Conservation (phyloP, 2,113 vertebrate species). For the Myxocyprinus asiaticus region DNA sequence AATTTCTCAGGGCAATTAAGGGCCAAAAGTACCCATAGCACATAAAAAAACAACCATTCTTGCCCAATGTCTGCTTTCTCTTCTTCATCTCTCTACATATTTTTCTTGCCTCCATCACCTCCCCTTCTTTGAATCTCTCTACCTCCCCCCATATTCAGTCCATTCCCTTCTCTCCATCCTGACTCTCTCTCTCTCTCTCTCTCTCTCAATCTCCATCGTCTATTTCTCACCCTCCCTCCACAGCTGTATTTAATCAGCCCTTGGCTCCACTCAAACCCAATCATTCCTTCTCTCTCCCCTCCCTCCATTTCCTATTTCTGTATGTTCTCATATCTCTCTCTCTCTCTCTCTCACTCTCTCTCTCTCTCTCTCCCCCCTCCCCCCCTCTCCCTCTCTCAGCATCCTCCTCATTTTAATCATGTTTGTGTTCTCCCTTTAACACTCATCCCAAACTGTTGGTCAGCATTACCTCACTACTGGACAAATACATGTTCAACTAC, state of each 20-base stretch:
- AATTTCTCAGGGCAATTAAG: too few relatives aligned
- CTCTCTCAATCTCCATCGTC: not conserved
- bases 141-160: slow-evolving; percentile 17
- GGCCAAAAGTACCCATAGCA: too few relatives aligned
- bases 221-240: slow-evolving; percentile 25
- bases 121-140: slow-evolving; percentile 28
- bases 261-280: slow-evolving; percentile 41
- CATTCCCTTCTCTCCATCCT: slow-evolving; percentile 14
- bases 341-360: slow-evolving; percentile 6
- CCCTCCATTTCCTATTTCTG: slow-evolving; percentile 42
- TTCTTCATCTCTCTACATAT: slow-evolving; percentile 31
- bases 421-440: slow-evolving; percentile 44
- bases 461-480: slow-evolving; percentile 36
- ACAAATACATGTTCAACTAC: not conserved
- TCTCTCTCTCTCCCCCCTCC: not conserved
- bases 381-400: slow-evolving; percentile 35
- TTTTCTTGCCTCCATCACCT: slow-evolving; percentile 6
- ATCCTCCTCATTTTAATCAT: slow-evolving; percentile 61
- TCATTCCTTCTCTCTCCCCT: slow-evolving; percentile 42
- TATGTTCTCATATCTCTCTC: slow-evolving; percentile 31
- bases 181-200: not conserved
- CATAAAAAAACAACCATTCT: too few relatives aligned
- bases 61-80: too few relatives aligned
- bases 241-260: slow-evolving; percentile 52
- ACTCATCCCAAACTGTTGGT: slow-evolving; percentile 33